phyloP scores from a whole-genome alignment of 37 sponge, comb jelly and placozoan species.

The Geodia barretti region DNA sequence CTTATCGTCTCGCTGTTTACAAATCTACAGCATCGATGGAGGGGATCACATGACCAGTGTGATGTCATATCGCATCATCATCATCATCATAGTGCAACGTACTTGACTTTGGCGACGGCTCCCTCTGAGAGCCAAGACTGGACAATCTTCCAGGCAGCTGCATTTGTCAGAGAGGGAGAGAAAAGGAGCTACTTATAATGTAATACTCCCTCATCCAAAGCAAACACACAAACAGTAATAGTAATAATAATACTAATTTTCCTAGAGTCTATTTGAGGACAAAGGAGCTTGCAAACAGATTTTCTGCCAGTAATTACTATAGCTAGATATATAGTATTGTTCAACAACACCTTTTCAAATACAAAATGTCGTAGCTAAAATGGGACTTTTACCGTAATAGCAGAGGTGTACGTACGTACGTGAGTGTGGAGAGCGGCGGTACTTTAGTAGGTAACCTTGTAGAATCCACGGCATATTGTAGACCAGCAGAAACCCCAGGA shows the following conservation, averaged over 20 bases:
- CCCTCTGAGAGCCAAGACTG: conserved; percentile 76
- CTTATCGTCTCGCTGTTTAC: conserved; percentile 53
- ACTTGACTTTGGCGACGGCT: conserved; percentile 75
- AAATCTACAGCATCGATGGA: conserved; percentile 49
- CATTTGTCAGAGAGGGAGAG: background rate
- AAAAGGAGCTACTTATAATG: background rate
- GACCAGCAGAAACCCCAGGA: conserved; percentile 71
- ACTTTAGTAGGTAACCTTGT: conserved; percentile 56
- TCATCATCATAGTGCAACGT: background rate
- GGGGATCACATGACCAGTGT: background rate
- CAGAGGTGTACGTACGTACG: background rate
- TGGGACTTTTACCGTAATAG: no score
- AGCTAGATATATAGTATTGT: no score
- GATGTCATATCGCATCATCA: background rate
- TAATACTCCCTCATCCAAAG: no score
- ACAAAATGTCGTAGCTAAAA: no score
- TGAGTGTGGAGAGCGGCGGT: no score
- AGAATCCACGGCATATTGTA: conserved; percentile 86
- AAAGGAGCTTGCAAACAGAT: no score
- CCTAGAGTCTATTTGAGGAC: no score
- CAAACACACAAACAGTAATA: no score
- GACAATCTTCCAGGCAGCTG: conserved; percentile 89
- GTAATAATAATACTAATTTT: no score
- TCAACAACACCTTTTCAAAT: no score
- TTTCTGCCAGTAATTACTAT: no score